phyloP scores from a whole-genome alignment of 2,888 invertebrate genomes.

The Andrena trimmerana region DNA sequence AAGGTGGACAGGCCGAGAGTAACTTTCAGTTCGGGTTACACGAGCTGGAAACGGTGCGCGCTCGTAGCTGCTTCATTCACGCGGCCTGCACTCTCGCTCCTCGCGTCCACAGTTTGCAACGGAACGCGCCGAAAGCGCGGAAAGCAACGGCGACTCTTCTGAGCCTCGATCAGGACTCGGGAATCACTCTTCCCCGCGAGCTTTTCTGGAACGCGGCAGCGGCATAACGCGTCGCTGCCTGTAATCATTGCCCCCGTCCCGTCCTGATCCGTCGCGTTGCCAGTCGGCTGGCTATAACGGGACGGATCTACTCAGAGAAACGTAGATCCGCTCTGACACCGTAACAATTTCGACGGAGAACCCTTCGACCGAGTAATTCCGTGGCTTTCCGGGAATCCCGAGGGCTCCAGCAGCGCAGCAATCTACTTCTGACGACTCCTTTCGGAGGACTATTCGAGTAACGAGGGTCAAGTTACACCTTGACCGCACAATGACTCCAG shows the following conservation, averaged over 20 bases:
- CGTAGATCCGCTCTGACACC: constrained; percentile 35
- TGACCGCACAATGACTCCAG: constrained; percentile 54
- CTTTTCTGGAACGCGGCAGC: constrained; percentile 8
- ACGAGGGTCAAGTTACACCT: constrained; percentile 68
- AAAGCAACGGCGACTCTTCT: background rate
- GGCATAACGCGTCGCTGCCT: constrained; percentile 17
- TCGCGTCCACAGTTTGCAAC: background rate
- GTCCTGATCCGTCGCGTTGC: background rate
- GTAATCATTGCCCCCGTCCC: constrained; percentile 1
- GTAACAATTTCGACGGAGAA: constrained; percentile 15
- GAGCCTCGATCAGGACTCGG: background rate
- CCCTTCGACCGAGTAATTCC: constrained; percentile 21
- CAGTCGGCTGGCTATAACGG: constrained; percentile 31
- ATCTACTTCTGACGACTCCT: constrained; percentile 59
- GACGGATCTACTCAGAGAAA: constrained; percentile 21
- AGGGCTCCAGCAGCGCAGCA: constrained; percentile 19
- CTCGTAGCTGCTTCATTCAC: constrained; percentile 71
- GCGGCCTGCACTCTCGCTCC: constrained; percentile 48
- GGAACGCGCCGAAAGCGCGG: background rate
- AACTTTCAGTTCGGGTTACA: constrained; percentile 76
- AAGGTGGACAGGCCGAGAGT: constrained; percentile 53
- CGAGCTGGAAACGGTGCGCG: constrained; percentile 57
- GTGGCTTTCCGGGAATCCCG: constrained; percentile 42
- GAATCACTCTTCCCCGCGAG: background rate
- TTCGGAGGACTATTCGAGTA: constrained; percentile 50